Percentiles rank a stretch among this genome's conserved stretches.
phyloP scores from a whole-genome alignment of 2,888 invertebrate genomes.

The Harpalus rufipes region DNA sequence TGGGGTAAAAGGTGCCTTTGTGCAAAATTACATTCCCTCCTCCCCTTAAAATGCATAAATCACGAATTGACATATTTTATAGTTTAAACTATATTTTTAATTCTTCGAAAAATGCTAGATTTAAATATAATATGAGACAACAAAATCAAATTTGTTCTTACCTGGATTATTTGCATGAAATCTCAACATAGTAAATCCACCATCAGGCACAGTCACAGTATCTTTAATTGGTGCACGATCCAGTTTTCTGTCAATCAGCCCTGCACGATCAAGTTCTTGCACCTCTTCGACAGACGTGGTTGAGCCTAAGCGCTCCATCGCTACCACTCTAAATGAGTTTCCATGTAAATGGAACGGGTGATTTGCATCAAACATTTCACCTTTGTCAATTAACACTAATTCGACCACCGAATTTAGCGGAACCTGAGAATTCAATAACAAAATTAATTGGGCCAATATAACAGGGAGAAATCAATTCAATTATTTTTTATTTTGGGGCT shows the following conservation, averaged over 20 bases:
- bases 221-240: constrained; percentile 87
- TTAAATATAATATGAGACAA: too few relatives aligned
- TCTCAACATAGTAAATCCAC: constrained; percentile 90
- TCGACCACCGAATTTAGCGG: constrained; percentile 85
- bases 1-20: too few relatives aligned
- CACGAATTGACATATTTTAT: too few relatives aligned
- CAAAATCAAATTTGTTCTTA: constrained; percentile 71
- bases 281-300: constrained; percentile 83
- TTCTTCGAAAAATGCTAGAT: too few relatives aligned
- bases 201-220: constrained; percentile 91
- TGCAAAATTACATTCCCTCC: too few relatives aligned
- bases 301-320: constrained; percentile 83
- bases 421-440: constrained; percentile 52
- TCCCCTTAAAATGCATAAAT: too few relatives aligned
- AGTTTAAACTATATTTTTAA: too few relatives aligned
- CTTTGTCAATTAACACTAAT: constrained; percentile 88
- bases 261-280: constrained; percentile 82
- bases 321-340: constrained; percentile 87
- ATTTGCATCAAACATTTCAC: constrained; percentile 87
- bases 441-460: constrained; percentile 10
- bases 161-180: constrained; percentile 91
- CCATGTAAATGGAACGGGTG: constrained; percentile 92
- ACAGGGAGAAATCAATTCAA: not conserved
- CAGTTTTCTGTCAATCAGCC: constrained; percentile 83
- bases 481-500: not conserved